Evolutionary conservation across 2,113 vertebrate species (phyloP).

Genomic region (Nothoprocta pentlandii): DNA sequence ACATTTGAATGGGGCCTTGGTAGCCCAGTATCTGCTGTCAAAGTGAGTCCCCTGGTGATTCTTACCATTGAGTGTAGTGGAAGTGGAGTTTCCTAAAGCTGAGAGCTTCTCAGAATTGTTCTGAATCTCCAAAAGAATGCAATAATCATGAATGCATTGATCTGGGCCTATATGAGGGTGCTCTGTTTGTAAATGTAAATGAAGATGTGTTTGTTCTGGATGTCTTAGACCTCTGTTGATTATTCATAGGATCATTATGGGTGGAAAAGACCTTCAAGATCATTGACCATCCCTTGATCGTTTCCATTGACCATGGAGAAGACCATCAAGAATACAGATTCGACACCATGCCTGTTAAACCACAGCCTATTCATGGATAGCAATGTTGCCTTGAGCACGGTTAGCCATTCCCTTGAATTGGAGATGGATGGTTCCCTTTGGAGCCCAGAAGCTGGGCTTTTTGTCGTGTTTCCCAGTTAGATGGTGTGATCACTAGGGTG

Average conservation of each 20-base stretch:
- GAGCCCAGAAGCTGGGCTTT: constrained; percentile 1
- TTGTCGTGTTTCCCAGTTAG: constrained; percentile 20
- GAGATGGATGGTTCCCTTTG: constrained; percentile 29
- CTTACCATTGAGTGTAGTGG: neutral
- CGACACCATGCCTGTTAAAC: no score
- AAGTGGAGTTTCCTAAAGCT: neutral
- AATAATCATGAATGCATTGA: neutral
- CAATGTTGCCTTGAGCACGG: neutral
- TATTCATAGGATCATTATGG: neutral
- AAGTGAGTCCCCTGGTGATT: neutral
- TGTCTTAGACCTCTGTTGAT: constrained; percentile 44
- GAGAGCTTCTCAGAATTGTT: neutral
- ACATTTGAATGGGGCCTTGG: neutral
- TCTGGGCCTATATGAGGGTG: neutral
- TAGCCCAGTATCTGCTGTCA: neutral
- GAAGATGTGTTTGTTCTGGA: constrained; percentile 53
- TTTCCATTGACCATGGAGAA: no score
- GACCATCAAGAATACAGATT: no score
- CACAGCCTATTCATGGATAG: no score
- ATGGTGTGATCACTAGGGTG: neutral
- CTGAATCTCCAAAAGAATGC: fast-evolving
- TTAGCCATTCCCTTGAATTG: constrained; percentile 42
- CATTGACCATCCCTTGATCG: no score
- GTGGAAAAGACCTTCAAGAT: no score
- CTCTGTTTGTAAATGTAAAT: constrained; percentile 25